Conservation (phyloP, 2,113 vertebrate genomes). For the Syrrhaptes paradoxus region DNA sequence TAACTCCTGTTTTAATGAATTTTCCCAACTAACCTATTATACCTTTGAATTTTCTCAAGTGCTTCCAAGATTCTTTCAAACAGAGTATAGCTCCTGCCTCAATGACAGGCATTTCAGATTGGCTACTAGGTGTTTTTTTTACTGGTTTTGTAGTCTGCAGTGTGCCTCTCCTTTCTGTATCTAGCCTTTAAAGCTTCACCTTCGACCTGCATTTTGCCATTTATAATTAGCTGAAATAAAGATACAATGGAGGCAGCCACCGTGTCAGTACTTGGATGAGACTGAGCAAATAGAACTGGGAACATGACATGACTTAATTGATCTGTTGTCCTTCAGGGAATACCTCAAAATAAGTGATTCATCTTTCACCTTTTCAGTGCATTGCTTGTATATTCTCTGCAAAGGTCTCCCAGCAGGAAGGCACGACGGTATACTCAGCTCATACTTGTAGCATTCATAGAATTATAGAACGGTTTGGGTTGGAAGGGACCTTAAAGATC, state of each 20-base stretch:
- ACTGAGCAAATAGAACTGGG: background rate
- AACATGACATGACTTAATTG: background rate
- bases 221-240: background rate
- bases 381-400: background rate
- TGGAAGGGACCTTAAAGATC: too few species aligned
- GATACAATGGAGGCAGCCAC: background rate
- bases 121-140: background rate
- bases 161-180: background rate
- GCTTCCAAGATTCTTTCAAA: background rate
- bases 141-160: background rate
- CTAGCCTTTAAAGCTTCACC: background rate
- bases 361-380: background rate
- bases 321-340: background rate
- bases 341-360: background rate
- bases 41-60: background rate
- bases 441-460: background rate
- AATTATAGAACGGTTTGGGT: too few species aligned
- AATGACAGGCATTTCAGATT: background rate
- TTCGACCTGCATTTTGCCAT: background rate
- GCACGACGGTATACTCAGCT: background rate
- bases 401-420: background rate
- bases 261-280: background rate
- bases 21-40: background rate
- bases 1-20: background rate
- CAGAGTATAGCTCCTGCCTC: background rate